phyloP scores from a whole-genome alignment of 2,797 vertebrate species.

The Coracias cyanogaster region DNA sequence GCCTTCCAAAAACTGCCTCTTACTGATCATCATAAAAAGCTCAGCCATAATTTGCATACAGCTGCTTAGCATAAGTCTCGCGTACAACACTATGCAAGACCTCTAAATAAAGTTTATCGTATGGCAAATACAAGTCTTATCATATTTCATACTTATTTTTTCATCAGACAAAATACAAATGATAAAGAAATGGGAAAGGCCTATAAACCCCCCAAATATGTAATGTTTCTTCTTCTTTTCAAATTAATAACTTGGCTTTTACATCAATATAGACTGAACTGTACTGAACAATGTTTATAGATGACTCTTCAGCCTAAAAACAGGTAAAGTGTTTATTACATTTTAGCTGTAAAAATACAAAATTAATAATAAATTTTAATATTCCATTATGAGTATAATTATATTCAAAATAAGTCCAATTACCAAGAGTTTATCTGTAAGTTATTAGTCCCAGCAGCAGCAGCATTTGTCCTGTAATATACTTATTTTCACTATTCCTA shows the following conservation, averaged over 20 bases:
- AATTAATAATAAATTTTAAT: background rate
- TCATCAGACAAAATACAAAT: background rate
- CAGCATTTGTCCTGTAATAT: background rate
- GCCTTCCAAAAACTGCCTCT: background rate
- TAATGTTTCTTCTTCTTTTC: background rate
- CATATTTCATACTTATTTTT: background rate
- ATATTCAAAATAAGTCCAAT: background rate
- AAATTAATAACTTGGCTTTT: background rate
- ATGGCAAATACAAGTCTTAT: background rate
- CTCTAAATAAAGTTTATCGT: background rate
- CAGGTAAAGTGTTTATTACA: background rate
- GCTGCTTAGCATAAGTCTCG: background rate
- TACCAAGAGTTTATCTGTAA: background rate
- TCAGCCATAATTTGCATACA: background rate
- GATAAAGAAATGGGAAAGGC: background rate
- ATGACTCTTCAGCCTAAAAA: background rate
- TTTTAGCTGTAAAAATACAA: background rate
- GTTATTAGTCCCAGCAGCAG: background rate
- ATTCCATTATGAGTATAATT: background rate
- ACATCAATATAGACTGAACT: background rate
- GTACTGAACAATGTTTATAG: background rate
- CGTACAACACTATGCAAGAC: background rate
- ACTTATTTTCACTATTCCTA: background rate
- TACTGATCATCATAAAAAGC: background rate
- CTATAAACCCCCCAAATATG: background rate